A percentile compares a stretch with the other conserved stretches of the same genome.
Conservation (phyloP, 2,113 vertebrate genomes). For the Acrocephalus arundinaceus region DNA sequence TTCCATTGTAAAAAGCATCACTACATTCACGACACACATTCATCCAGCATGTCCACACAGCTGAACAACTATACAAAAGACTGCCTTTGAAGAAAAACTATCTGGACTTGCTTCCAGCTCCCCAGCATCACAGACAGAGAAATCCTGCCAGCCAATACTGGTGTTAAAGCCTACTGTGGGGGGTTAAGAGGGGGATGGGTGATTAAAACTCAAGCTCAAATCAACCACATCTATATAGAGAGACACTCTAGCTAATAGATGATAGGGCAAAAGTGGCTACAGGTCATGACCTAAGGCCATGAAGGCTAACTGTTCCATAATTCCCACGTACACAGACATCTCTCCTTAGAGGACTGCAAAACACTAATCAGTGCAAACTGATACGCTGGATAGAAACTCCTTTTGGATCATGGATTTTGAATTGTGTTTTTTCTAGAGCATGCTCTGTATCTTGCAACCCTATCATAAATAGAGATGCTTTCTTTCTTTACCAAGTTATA, state of each 20-base stretch:
- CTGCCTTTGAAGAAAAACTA: not conserved
- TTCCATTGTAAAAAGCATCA: not conserved
- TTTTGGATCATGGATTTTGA: not conserved
- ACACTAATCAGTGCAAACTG: not conserved
- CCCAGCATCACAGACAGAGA: not conserved
- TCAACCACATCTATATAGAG: not conserved
- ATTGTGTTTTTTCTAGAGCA: not conserved
- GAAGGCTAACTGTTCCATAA: not conserved
- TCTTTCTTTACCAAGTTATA: not conserved
- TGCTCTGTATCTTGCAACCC: not conserved
- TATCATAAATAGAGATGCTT: not conserved
- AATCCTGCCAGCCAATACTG: not conserved
- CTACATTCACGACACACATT: not conserved
- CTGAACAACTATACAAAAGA: conserved; percentile 21
- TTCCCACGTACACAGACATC: not conserved
- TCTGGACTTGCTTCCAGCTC: not conserved
- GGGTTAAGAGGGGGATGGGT: not conserved
- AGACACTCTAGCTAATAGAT: not conserved
- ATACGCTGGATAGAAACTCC: not conserved
- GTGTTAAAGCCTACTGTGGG: not conserved
- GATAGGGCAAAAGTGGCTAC: not conserved
- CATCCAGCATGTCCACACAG: not conserved
- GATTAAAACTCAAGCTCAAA: not conserved
- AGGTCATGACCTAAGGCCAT: not conserved
- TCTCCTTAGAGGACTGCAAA: not conserved